phyloP scores from a whole-genome alignment of 2,888 invertebrate genomes.

The Leptopilina syphax region DNA sequence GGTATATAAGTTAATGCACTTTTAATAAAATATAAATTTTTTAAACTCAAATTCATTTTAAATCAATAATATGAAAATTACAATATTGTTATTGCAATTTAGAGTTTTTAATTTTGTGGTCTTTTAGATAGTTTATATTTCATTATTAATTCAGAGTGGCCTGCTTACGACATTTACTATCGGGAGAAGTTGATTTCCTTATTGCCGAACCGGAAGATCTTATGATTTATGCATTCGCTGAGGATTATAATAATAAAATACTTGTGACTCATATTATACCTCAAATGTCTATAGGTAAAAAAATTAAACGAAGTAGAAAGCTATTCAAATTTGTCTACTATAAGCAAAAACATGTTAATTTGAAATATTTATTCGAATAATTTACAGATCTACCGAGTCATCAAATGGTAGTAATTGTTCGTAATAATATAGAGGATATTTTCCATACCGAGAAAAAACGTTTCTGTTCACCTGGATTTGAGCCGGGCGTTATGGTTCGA shows the following conservation, averaged over 20 bases:
- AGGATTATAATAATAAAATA: constrained; percentile 80
- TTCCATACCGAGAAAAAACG: constrained; percentile 83
- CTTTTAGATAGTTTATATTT: neutral
- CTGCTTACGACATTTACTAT: constrained; percentile 87
- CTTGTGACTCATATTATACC: constrained; percentile 85
- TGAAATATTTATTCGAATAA: no score
- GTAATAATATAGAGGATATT: constrained; percentile 80
- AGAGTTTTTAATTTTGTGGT: no score
- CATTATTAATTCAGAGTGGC: constrained; percentile 80
- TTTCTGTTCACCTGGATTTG: constrained; percentile 91
- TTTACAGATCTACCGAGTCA: neutral
- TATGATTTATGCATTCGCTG: constrained; percentile 80
- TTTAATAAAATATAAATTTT: constrained; percentile 21
- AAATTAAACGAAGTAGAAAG: no score
- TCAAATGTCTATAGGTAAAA: constrained; percentile 78
- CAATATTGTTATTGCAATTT: no score
- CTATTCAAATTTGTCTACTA: no score
- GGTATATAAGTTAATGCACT: neutral
- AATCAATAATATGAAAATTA: no score
- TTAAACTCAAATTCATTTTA: neutral
- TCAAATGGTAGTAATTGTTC: constrained; percentile 82
- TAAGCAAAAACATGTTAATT: no score
- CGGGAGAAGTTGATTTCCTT: constrained; percentile 89
- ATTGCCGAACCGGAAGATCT: constrained; percentile 91
- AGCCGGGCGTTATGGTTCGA: constrained; percentile 64